Evolutionary conservation across 2,888 invertebrate species (phyloP).

Genomic region (Acholoe squamosa): DNA sequence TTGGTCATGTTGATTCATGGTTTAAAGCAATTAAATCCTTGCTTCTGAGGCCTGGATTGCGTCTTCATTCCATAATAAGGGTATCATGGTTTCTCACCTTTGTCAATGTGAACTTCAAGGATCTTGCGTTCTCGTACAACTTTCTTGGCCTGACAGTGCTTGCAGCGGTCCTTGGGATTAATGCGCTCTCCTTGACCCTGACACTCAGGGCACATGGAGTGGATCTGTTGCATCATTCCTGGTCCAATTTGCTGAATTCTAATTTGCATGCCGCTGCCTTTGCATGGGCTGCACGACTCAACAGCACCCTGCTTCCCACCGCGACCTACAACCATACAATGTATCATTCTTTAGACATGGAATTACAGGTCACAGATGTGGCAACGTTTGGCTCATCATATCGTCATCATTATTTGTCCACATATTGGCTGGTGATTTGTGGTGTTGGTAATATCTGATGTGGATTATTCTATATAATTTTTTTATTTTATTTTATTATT

Average conservation of each 20-base stretch:
- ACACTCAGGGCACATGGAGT: conserved; percentile 93
- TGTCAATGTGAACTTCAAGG: conserved; percentile 96
- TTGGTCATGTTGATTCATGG: too few relatives aligned
- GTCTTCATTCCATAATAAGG: neutral
- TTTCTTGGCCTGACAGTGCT: conserved; percentile 95
- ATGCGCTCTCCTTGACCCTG: conserved; percentile 87
- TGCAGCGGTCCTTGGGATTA: conserved; percentile 93
- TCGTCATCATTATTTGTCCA: too few relatives aligned
- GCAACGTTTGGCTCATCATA: too few relatives aligned
- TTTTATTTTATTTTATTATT: too few relatives aligned
- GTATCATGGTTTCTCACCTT: conserved; percentile 79
- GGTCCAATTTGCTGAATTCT: conserved; percentile 88
- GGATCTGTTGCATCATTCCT: conserved; percentile 94
- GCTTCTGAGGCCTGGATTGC: too few relatives aligned
- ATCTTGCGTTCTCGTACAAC: conserved; percentile 95
- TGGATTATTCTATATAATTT: too few relatives aligned
- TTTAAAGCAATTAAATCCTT: too few relatives aligned
- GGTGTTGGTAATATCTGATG: too few relatives aligned
- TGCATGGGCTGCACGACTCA: conserved; percentile 93
- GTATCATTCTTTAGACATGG: too few relatives aligned
- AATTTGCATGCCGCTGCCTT: conserved; percentile 93
- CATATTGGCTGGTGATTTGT: too few relatives aligned
- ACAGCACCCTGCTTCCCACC: conserved; percentile 97
- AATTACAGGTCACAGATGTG: too few relatives aligned
- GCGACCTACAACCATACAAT: conserved; percentile 84